Base-by-base conservation (phyloP, 2,888 invertebrate species). In the Eupithecia abbreviata region DNA sequence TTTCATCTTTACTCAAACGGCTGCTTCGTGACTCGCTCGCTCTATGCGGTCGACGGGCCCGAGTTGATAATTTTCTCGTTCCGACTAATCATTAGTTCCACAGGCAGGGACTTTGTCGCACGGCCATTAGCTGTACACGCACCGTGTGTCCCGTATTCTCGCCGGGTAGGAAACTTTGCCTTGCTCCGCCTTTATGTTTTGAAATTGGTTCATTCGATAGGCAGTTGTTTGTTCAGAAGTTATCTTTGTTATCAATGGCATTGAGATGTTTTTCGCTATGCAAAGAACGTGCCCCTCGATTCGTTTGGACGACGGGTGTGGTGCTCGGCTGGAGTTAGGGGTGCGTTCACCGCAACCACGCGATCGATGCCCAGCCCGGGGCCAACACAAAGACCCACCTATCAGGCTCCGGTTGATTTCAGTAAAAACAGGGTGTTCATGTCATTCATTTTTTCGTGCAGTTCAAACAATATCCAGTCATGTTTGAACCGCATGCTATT, bases 21-120 rank as follows among this genome's bases (percentile, higher is more conserved):
- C 83, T 85, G 85, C 87, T 89, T 93, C 92, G 93, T 93, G 93
- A 93, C 92, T 91, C 84, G 91, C n/a, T 86, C 88, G 87, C 89
- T 90, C 90, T 89, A 88, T 87, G 89, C 88, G 90, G 88, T 87
- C 87, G 87, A 80, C 84, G 82, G 81, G 85, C 83, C 86, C 85
- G 84, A 85, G 87, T 87, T 85, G 83, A 92, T 93, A 92, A 93
- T 94, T 93, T 92, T 91, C 93, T 90, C 89, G 89, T 90, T 92
- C 90, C 89, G 89, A 92, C 91, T 92, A 91, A 92, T 92, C 94
- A 94, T 94, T 95, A 94, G 92, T 92, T 90, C 89, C 90, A 89
- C 87, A 85, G 90, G 89, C 90, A 87, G 88, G 87, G 89, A 87
- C 87, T 90, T 89, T 89, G 90, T 91, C 91, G 90, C 90, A 88